These are phyloP conservation scores for Escarpia spicata DNA, from an alignment of 2,888 invertebrate genomes.

Conservation along the genomic window DNA sequence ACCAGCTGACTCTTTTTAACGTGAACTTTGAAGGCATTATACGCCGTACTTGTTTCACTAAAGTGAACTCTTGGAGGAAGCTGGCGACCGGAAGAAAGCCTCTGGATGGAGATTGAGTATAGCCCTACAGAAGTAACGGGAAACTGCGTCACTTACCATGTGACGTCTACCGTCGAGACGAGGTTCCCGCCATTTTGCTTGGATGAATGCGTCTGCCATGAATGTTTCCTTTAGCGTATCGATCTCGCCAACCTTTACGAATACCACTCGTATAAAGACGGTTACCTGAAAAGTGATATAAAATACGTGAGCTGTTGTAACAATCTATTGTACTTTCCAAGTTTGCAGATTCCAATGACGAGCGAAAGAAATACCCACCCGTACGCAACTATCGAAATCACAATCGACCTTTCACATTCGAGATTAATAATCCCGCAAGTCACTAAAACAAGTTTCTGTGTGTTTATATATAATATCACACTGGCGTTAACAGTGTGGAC, in stretches of 20 bases:
- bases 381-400: too few species aligned
- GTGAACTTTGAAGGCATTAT: too few species aligned
- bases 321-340: neutral
- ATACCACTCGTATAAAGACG: constrained; percentile 63
- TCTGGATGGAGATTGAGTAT: too few species aligned
- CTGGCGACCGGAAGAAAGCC: too few species aligned
- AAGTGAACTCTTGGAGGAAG: too few species aligned
- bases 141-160: neutral
- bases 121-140: neutral
- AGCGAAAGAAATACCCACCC: too few species aligned
- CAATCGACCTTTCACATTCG: too few species aligned
- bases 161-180: constrained; percentile 14
- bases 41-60: too few species aligned
- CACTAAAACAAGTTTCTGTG: too few species aligned
- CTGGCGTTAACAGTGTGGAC: neutral
- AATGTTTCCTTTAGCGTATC: constrained; percentile 65
- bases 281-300: constrained; percentile 50
- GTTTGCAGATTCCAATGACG: neutral
- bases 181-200: constrained; percentile 64
- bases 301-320: neutral
- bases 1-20: too few species aligned
- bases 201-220: constrained; percentile 63
- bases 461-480: neutral
- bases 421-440: too few species aligned
- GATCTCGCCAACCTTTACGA: constrained; percentile 65